These are phyloP conservation scores for Marronus borbonicus DNA, from an alignment of 2,888 invertebrate genomes.

Conservation along the genomic window DNA sequence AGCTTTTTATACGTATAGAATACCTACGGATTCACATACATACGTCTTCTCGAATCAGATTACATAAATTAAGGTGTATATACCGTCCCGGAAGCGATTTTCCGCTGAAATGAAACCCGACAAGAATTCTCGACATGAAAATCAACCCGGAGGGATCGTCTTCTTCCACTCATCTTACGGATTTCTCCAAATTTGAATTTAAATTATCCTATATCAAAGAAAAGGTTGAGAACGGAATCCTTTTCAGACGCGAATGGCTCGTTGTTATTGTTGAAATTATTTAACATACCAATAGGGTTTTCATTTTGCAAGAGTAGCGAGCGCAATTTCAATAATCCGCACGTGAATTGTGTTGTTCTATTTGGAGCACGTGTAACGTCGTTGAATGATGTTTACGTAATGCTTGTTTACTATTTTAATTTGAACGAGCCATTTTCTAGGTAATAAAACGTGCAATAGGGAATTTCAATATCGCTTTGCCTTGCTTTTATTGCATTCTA, in stretches of 20 bases:
- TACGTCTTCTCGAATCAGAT: slow-evolving; percentile 26
- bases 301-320: not conserved
- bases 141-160: slow-evolving; percentile 25
- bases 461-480: not conserved
- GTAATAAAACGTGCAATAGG: no score
- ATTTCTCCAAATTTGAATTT: slow-evolving; percentile 32
- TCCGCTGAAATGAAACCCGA: slow-evolving; percentile 26
- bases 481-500: no score
- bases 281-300: slow-evolving; percentile 30
- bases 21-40: slow-evolving; percentile 1
- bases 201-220: slow-evolving; percentile 34
- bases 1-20: not conserved
- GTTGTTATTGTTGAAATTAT: slow-evolving; percentile 34
- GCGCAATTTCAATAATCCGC: not conserved
- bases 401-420: no score
- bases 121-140: slow-evolving; percentile 30
- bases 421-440: no score
- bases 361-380: no score
- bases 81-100: slow-evolving; percentile 30
- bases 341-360: no score
- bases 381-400: no score
- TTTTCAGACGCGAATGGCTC: slow-evolving; percentile 2
- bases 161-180: slow-evolving; percentile 34
- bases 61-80: slow-evolving; percentile 28
- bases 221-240: slow-evolving; percentile 4